Evolutionary conservation across 2,113 vertebrate species (phyloP).

Genomic region (Caranx melampygus): DNA sequence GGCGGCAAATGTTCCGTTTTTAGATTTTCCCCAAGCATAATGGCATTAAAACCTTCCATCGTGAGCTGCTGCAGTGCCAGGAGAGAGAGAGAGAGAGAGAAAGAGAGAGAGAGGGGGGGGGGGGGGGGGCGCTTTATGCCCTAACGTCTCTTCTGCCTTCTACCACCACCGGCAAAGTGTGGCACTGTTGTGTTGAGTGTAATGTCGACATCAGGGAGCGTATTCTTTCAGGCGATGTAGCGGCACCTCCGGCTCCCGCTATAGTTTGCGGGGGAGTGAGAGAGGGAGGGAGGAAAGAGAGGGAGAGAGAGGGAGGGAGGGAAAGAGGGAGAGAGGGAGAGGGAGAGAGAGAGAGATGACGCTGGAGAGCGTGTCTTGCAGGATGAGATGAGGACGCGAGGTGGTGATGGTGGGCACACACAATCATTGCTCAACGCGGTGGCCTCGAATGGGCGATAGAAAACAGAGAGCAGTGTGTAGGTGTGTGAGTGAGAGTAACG

Average conservation of each 20-base stretch:
- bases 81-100: neutral
- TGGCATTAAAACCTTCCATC: constrained; percentile 43
- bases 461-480: constrained; percentile 34
- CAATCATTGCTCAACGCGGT: constrained; percentile 55
- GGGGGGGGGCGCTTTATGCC: constrained; percentile 5
- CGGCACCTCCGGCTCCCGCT: constrained; percentile 48
- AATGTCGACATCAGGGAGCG: constrained; percentile 64
- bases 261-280: constrained; percentile 13
- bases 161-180: constrained; percentile 67
- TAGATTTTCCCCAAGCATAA: constrained; percentile 24
- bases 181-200: constrained; percentile 74
- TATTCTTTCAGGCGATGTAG: constrained; percentile 51
- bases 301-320: constrained; percentile 10
- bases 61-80: constrained; percentile 63
- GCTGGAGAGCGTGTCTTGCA: constrained; percentile 57
- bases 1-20: constrained; percentile 32
- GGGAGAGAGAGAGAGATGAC: constrained; percentile 17
- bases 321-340: constrained; percentile 2
- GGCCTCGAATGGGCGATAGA: constrained; percentile 50
- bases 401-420: constrained; percentile 72
- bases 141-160: constrained; percentile 55
- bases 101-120: neutral
- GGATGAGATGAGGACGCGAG: constrained; percentile 68
- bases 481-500: constrained; percentile 17
- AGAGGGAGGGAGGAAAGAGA: neutral